Evolutionary conservation across 2,113 vertebrate genomes (phyloP).

Genomic region (Archocentrus centrarchus): DNA sequence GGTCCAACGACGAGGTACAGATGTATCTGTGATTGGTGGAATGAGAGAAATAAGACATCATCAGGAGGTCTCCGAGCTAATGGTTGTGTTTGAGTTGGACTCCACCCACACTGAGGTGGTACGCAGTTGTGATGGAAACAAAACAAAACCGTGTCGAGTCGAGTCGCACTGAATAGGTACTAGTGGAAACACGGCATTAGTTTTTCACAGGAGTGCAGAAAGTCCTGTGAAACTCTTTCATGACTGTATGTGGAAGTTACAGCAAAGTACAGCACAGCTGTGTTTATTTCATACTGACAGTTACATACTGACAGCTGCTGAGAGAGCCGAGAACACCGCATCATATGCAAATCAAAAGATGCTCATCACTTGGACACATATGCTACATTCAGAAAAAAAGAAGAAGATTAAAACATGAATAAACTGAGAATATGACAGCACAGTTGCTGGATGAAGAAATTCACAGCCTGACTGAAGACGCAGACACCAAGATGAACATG

Average conservation of each 20-base stretch:
- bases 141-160: no score
- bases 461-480: not conserved
- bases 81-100: no score
- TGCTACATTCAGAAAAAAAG: not conserved
- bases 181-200: not conserved
- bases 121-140: no score
- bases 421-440: not conserved
- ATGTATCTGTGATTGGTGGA: no score
- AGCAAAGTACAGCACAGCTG: not conserved
- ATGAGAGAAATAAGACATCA: no score
- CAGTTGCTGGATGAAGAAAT: constrained; percentile 1
- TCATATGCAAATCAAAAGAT: not conserved
- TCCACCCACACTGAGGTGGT: no score
- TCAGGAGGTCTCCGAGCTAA: no score
- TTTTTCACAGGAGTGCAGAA: not conserved
- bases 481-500: not conserved
- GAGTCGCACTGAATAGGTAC: no score
- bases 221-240: not conserved
- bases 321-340: not conserved
- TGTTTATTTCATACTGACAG: not conserved
- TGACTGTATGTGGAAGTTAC: not conserved
- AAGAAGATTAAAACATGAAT: not conserved
- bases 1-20: no score
- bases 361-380: not conserved
- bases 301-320: not conserved